phyloP scores from a whole-genome alignment of 1,140 invertebrate genomes.

The Zaprionus vittiger region DNA sequence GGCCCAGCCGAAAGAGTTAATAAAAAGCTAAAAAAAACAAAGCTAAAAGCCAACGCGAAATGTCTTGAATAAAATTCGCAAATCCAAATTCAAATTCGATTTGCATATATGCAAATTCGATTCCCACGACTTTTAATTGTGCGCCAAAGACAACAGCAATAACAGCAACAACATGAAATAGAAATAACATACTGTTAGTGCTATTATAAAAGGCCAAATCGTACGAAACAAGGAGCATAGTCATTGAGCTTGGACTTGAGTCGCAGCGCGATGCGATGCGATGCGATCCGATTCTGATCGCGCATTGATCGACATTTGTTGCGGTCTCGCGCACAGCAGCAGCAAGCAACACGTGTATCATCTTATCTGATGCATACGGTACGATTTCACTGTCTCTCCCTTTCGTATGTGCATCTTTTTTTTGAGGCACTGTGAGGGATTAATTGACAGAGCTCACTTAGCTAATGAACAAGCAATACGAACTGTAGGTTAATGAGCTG shows the following conservation, averaged over 20 bases:
- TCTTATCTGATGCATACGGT: constrained; percentile 28
- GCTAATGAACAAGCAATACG: constrained; percentile 18
- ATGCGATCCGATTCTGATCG: constrained; percentile 51
- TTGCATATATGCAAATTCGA: constrained; percentile 75
- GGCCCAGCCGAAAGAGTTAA: constrained; percentile 21
- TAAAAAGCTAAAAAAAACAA: constrained; percentile 28
- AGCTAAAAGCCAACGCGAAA: constrained; percentile 23
- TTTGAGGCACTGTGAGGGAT: constrained; percentile 36
- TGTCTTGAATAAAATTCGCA: constrained; percentile 40
- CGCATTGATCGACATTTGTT: constrained; percentile 33
- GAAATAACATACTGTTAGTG: constrained; percentile 9
- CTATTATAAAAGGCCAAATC: constrained; percentile 34
- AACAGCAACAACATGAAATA: constrained; percentile 29
- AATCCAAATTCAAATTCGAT: constrained; percentile 44
- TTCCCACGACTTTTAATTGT: constrained; percentile 79
- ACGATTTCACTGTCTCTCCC: neutral
- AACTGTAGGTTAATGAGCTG: constrained; percentile 48
- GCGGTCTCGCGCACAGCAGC: constrained; percentile 17
- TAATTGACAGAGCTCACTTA: constrained; percentile 52
- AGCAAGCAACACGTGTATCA: constrained; percentile 29
- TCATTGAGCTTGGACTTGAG: constrained; percentile 48
- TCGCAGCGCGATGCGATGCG: neutral
- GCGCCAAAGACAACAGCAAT: constrained; percentile 25
- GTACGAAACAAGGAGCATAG: constrained; percentile 30
- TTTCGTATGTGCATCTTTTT: constrained; percentile 18